phyloP scores from a whole-genome alignment of 2,888 invertebrate genomes.

The Acanthosoma haemorrhoidale region DNA sequence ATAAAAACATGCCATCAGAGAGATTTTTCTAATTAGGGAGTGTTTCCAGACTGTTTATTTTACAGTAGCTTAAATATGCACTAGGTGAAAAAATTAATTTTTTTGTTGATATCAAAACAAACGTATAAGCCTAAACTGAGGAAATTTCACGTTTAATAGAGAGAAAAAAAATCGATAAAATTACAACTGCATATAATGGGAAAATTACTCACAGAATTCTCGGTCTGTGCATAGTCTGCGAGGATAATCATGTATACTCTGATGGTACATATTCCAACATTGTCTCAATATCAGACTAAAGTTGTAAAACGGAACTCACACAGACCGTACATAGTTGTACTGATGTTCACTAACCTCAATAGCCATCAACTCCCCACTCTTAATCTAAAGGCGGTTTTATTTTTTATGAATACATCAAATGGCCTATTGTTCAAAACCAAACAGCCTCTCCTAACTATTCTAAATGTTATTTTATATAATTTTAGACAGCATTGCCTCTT shows the following conservation, averaged over 20 bases:
- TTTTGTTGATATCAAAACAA: too few relatives aligned
- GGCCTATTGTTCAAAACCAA: too few relatives aligned
- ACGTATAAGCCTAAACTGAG: too few relatives aligned
- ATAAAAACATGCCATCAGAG: too few relatives aligned
- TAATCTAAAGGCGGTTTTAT: not conserved
- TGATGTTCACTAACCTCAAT: not conserved
- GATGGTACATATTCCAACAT: constrained; percentile 21
- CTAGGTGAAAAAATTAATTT: too few relatives aligned
- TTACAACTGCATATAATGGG: not conserved
- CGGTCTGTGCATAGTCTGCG: constrained; percentile 34
- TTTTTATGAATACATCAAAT: not conserved
- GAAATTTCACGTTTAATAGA: too few relatives aligned
- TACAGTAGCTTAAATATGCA: too few relatives aligned
- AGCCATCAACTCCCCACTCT: not conserved
- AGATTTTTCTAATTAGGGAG: too few relatives aligned
- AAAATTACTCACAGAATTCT: constrained; percentile 34
- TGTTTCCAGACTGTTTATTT: too few relatives aligned
- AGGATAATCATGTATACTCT: constrained; percentile 17
- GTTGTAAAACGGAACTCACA: not conserved
- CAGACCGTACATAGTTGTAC: not conserved
- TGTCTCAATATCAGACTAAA: not conserved
- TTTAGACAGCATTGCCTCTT: not conserved
- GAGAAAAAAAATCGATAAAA: constrained; percentile 6
- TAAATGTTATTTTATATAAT: too few relatives aligned
- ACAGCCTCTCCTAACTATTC: too few relatives aligned